Evolutionary conservation across 2,113 vertebrate genomes (phyloP).

Genomic region (Ciconia boyciana): DNA sequence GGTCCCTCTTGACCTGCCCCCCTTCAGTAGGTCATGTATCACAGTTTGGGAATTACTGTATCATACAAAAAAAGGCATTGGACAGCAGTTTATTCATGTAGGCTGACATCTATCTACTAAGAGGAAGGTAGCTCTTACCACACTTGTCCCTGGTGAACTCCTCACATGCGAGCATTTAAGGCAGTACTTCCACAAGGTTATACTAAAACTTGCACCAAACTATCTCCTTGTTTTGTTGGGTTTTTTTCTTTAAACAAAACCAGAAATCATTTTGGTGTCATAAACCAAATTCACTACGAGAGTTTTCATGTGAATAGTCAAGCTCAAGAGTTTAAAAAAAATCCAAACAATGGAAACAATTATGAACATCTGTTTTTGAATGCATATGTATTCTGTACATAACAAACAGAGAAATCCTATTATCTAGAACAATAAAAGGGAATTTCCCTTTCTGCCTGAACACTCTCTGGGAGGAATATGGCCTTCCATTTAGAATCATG

Average conservation of each 20-base stretch:
- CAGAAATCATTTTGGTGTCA: slow-evolving; percentile 32
- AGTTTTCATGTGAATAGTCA: slow-evolving; percentile 31
- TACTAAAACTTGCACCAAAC: neutral
- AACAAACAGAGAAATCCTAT: slow-evolving; percentile 31
- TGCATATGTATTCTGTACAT: slow-evolving; percentile 58
- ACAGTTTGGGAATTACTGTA: neutral
- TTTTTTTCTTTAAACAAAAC: neutral
- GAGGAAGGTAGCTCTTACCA: neutral
- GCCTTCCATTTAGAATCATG: neutral
- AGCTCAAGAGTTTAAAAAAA: slow-evolving; percentile 17
- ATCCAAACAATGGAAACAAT: neutral
- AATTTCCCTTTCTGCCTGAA: slow-evolving; percentile 43
- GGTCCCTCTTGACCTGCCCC: neutral
- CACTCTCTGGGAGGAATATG: neutral
- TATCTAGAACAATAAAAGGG: slow-evolving; percentile 50
- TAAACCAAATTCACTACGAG: neutral
- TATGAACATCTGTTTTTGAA: slow-evolving; percentile 13
- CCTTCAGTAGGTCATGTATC: neutral
- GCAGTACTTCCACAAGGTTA: neutral
- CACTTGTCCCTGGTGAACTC: neutral
- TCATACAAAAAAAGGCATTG: neutral
- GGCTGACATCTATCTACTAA: neutral
- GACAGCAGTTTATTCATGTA: neutral
- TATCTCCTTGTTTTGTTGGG: neutral
- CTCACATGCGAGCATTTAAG: neutral